phyloP scores from a whole-genome alignment of 2,888 invertebrate species.

The Callyntrura guangdongensis region DNA sequence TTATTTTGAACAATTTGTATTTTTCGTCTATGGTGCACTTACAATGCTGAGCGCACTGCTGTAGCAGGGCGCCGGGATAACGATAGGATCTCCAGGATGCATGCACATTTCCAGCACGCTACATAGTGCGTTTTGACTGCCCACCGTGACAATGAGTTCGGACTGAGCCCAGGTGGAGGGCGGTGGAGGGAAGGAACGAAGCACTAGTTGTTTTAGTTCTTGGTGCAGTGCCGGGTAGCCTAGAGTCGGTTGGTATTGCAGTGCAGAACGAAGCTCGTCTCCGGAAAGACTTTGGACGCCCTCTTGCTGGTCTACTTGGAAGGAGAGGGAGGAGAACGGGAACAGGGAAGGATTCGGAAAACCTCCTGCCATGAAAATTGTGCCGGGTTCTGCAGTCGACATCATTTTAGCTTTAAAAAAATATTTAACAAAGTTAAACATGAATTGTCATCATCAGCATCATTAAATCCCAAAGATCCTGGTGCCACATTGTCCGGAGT shows the following conservation, averaged over 20 bases:
- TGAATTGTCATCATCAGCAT: not conserved
- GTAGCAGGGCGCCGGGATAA: slow-evolving; percentile 91
- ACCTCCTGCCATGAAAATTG: slow-evolving; percentile 88
- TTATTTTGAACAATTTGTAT: no score
- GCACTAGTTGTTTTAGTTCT: slow-evolving; percentile 89
- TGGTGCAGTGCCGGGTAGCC: slow-evolving; percentile 89
- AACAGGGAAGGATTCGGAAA: slow-evolving; percentile 92
- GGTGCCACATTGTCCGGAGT: no score
- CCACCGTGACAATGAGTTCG: slow-evolving; percentile 89
- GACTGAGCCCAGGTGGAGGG: slow-evolving; percentile 87
- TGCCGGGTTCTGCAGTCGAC: slow-evolving; percentile 86
- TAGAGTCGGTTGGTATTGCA: slow-evolving; percentile 92
- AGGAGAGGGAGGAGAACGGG: slow-evolving; percentile 89
- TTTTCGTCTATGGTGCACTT: not conserved
- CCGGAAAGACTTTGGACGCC: slow-evolving; percentile 87
- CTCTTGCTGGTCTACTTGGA: not conserved
- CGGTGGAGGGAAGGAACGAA: slow-evolving; percentile 90
- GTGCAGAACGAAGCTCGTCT: slow-evolving; percentile 88
- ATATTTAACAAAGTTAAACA: not conserved
- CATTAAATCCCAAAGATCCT: no score
- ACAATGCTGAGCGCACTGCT: slow-evolving; percentile 89
- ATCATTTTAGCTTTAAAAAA: slow-evolving; percentile 87
- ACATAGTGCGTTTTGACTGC: slow-evolving; percentile 92
- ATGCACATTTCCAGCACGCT: slow-evolving; percentile 91
- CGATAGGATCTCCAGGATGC: slow-evolving; percentile 90